A percentile compares a stretch with the other conserved stretches of the same genome.
Conservation (phyloP, 2,888 invertebrate genomes). For the Cataglyphis albicans region DNA sequence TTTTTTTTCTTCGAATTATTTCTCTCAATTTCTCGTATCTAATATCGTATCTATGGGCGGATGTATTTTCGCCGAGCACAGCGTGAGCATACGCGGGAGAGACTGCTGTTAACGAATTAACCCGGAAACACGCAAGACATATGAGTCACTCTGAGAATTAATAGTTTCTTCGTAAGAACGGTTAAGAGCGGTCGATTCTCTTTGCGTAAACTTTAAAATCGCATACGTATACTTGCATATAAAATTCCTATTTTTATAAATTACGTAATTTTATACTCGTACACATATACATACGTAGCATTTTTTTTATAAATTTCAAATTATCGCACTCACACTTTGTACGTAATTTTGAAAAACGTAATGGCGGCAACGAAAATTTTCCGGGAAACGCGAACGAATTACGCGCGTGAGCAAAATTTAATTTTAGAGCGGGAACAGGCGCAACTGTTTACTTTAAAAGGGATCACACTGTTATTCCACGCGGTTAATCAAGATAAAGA, state of each 20-base stretch:
- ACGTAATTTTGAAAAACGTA: neutral
- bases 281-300: neutral
- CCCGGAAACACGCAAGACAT: conserved; percentile 13
- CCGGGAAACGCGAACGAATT: neutral
- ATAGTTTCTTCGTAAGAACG: neutral
- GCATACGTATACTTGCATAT: neutral
- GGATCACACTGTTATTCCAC: neutral
- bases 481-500: neutral
- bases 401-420: conserved; percentile 14
- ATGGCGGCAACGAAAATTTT: neutral
- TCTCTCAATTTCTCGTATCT: conserved; percentile 10
- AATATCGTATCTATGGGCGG: neutral
- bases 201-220: neutral
- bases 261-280: neutral
- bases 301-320: neutral
- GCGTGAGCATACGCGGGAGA: conserved; percentile 9
- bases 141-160: conserved; percentile 26
- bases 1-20: neutral
- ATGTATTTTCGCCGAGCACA: neutral
- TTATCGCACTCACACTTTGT: neutral
- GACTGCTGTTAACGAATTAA: conserved; percentile 6
- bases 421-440: neutral
- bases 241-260: neutral
- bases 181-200: neutral
- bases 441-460: neutral